phyloP scores from a whole-genome alignment of 2,888 invertebrate species.

The Falcaria lacertinaria region DNA sequence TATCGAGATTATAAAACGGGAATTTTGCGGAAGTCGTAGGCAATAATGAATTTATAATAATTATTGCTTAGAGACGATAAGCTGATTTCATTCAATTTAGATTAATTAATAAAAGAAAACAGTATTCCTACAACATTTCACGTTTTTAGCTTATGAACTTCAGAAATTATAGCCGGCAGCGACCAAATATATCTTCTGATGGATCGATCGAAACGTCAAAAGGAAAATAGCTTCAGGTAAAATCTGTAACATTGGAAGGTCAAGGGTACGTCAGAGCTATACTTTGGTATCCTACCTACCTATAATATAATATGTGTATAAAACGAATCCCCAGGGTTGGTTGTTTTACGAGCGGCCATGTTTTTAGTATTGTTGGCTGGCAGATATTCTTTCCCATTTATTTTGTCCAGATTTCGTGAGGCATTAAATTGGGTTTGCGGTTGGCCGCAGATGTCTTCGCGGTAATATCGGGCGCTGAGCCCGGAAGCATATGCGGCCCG shows the following conservation, averaged over 20 bases:
- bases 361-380: constrained; percentile 14
- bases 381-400: constrained; percentile 50
- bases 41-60: no score
- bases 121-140: no score
- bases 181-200: background rate
- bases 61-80: no score
- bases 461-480: constrained; percentile 37
- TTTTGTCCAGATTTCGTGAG: constrained; percentile 62
- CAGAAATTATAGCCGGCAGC: no score
- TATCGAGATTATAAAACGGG: no score
- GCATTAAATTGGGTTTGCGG: constrained; percentile 69
- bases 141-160: no score
- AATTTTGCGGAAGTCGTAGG: no score
- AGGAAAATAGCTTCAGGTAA: background rate
- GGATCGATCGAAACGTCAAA: no score
- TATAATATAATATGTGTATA: background rate
- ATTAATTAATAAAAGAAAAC: no score
- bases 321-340: background rate
- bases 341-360: constrained; percentile 2
- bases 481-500: constrained; percentile 35
- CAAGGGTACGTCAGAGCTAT: background rate
- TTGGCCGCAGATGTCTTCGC: constrained; percentile 62
- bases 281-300: no score
- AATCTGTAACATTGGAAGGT: background rate
- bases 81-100: no score